Evolutionary conservation across 2,113 vertebrate genomes (phyloP), one percentile per base, ranked within the genome.

Genomic region (Trogon melanurus): DNA sequence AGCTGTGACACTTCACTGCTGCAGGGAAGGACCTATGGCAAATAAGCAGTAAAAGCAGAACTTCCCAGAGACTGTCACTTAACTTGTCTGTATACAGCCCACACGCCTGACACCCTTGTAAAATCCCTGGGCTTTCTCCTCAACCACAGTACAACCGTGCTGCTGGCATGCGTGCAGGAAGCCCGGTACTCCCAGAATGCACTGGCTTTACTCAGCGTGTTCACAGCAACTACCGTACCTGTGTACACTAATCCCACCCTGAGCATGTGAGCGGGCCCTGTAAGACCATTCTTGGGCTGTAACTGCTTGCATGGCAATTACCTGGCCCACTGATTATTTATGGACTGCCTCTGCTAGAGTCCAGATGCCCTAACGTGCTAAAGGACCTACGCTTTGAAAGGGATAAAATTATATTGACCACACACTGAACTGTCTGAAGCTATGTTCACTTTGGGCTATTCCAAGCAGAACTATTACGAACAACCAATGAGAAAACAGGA

Each of bases 1-100:
- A 1, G 20, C 12, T 19, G n/a, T 48, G 34, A 34, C 0, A 0
- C 7, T 18, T 61, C 41, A 15, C 6, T 25, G 21, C 47, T 57
- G 60, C 53, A 85, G 5, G 9, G 23, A 56, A 89, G 41, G 30
- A 50, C 45, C 53, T 50, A 11, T 2, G 6, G 50, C 36, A 74
- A 88, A 51, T 25, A 34, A 48, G 47, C 16, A 56, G 20, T 13
- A 62, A 89, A 81, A 29, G 27, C 32, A 41, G 41, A 67, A 57
- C 29, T 14, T 66, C 15, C 23, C 57, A 79, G 57, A 56, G 57
- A 22, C 27, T 53, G 41, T 34, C 9, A 50, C 44, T 65, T 80
- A 75, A n/a, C 1, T 0, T 23, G 51, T 34, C 56, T 76, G 15
- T 15, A 25, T 16, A 34, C 10, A 56, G 34, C 13, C 47, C 22